A percentile compares a stretch with the other conserved stretches of the same genome.
Evolutionary conservation across 2,113 vertebrate genomes (phyloP).

Genomic region (Indicator maculatus): DNA sequence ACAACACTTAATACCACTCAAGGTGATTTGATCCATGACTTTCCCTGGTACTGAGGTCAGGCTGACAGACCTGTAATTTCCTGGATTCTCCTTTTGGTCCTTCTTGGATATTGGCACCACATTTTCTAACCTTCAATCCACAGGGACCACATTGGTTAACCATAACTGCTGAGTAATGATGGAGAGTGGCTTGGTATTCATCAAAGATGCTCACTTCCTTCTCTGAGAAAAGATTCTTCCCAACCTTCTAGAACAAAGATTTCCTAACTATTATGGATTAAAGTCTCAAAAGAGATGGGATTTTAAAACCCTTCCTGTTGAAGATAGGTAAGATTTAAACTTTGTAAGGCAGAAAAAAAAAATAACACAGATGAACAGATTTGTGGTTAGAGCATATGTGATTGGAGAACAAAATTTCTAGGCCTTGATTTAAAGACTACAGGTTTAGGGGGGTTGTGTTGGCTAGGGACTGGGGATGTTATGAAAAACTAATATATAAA

Average conservation of each 20-base stretch:
- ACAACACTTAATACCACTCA: too few species aligned
- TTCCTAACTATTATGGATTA: not conserved
- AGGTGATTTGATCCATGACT: too few species aligned
- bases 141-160: too few species aligned
- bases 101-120: too few species aligned
- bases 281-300: not conserved
- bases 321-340: not conserved
- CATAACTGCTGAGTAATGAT: too few species aligned
- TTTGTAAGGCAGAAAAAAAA: not conserved
- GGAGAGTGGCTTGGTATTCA: not conserved
- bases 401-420: not conserved
- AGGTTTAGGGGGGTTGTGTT: fast-evolving
- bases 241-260: not conserved
- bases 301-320: not conserved
- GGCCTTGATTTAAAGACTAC: not conserved
- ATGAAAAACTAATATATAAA: not conserved
- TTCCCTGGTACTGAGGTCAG: too few species aligned
- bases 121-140: too few species aligned
- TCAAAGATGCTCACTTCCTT: not conserved
- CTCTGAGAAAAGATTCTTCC: not conserved
- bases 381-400: not conserved
- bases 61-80: too few species aligned
- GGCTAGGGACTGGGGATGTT: fast-evolving
- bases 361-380: not conserved
- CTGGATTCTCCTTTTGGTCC: too few species aligned